Percentiles rank a stretch among this genome's conserved stretches.
phyloP scores from a whole-genome alignment of 2,113 vertebrate genomes.

The Tragelaphus scriptus region DNA sequence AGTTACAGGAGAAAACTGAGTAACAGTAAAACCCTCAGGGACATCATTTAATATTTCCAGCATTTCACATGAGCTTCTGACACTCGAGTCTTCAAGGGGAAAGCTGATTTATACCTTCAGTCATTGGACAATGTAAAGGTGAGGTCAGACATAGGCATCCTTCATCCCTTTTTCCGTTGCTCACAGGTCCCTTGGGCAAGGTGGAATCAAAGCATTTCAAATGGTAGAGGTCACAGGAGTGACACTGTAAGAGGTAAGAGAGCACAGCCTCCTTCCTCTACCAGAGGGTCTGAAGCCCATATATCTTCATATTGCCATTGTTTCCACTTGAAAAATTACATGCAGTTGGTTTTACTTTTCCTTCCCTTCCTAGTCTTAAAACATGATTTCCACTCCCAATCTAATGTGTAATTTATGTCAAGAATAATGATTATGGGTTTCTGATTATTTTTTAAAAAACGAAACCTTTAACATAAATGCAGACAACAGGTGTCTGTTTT shows the following conservation, averaged over 20 bases:
- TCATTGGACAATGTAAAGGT: constrained; percentile 74
- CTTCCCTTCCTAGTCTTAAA: constrained; percentile 71
- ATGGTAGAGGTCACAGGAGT: constrained; percentile 75
- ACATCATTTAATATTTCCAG: constrained; percentile 75
- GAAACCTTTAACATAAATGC: constrained; percentile 12
- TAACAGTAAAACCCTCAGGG: constrained; percentile 71
- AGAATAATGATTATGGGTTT: constrained; percentile 45
- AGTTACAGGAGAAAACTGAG: constrained; percentile 68
- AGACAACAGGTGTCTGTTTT: constrained; percentile 71
- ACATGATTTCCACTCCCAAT: constrained; percentile 54
- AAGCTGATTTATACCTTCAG: constrained; percentile 77
- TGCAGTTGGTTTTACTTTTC: constrained; percentile 66
- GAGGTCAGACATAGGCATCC: constrained; percentile 76
- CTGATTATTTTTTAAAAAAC: constrained; percentile 57
- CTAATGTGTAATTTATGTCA: constrained; percentile 61
- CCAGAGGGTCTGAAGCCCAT: constrained; percentile 62
- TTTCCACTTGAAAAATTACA: constrained; percentile 75
- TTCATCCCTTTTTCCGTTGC: constrained; percentile 71
- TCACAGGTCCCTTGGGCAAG: constrained; percentile 76
- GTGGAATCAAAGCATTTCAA: constrained; percentile 78
- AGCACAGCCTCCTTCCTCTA: constrained; percentile 72
- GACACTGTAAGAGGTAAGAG: constrained; percentile 68
- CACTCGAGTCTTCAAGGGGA: constrained; percentile 57
- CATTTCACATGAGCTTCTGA: constrained; percentile 72
- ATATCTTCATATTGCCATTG: constrained; percentile 73